Percentiles rank a stretch among this genome's conserved stretches.
phyloP scores from a whole-genome alignment of 2,113 vertebrate species.

The Zosterops borbonicus region DNA sequence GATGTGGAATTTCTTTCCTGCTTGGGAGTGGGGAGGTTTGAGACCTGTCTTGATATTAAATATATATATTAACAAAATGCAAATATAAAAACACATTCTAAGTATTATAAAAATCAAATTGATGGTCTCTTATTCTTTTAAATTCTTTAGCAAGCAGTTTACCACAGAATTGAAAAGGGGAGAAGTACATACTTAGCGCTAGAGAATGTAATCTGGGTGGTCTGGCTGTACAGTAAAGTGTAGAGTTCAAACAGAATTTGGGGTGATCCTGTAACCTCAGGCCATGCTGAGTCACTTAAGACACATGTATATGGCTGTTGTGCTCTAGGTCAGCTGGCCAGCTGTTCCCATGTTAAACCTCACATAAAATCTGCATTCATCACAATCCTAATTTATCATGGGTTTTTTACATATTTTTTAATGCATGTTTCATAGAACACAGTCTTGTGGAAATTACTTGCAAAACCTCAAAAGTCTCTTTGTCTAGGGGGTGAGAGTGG shows the following conservation, averaged over 20 bases:
- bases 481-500: neutral
- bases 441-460: neutral
- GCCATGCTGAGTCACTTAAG: neutral
- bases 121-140: neutral
- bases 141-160: neutral
- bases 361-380: neutral
- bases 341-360: neutral
- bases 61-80: neutral
- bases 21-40: accelerated
- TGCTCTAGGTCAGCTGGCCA: neutral
- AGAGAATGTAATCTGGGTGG: neutral
- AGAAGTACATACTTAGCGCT: neutral
- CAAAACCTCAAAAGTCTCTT: neutral
- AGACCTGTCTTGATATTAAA: neutral
- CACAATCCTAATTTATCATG: neutral
- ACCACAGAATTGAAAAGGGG: neutral
- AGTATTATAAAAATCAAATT: neutral
- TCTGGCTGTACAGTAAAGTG: neutral
- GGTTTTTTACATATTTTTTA: neutral
- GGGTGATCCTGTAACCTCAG: neutral
- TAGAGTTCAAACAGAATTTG: neutral
- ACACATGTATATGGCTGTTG: neutral
- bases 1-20: neutral
- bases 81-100: neutral
- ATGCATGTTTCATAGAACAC: neutral